Evolutionary conservation across 2,113 vertebrate species (phyloP), one percentile per base, ranked within the genome.

Genomic region (Sarotherodon lohbergeri): DNA sequence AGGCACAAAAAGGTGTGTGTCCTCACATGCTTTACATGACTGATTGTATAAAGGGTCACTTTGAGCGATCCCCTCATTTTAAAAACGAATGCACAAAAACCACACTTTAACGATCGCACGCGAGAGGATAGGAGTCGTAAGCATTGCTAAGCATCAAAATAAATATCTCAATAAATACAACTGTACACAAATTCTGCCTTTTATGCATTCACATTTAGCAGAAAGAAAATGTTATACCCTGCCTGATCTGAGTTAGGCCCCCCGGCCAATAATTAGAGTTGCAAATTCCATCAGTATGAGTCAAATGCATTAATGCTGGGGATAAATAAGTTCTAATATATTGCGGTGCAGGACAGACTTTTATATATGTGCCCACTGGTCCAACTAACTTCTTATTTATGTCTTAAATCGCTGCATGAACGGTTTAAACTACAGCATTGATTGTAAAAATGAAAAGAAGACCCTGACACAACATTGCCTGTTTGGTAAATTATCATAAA

Each of bases 1-100:
- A 96, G 95, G 95, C 95, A 95, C 95, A 94, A 83, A 89, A 90
- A 87, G 88, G 94, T 87, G 91, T 76, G 90, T 88, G 88, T 93
- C 86, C 90, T 71, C 91, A 90, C 91, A 32, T 89, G 86, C 90
- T 88, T 88, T 5, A 90, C 89, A 89, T 34, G 89, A 93, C 68
- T 95, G 94, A 95, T 96, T 95, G 95, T 95, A 89, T 82, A 46
- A 87, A 86, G 89, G 90, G 82, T 81, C 87, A 71, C 87, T 32
- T 41, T 22, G 86, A 83, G 85, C 4, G 9, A 81, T 81, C 85
- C 82, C 81, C 83, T 88, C 4, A 7, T 61, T 93, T 61, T 91
- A 55, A 85, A 87, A 80, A 52, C 84, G 4, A 84, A 87, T 50
- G 43, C 3, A 57, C 86, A 34, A 56, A 48, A 88, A 80, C 71